Base-by-base conservation (phyloP, 2,888 invertebrate genomes). In the Keiferia lycopersicella region DNA sequence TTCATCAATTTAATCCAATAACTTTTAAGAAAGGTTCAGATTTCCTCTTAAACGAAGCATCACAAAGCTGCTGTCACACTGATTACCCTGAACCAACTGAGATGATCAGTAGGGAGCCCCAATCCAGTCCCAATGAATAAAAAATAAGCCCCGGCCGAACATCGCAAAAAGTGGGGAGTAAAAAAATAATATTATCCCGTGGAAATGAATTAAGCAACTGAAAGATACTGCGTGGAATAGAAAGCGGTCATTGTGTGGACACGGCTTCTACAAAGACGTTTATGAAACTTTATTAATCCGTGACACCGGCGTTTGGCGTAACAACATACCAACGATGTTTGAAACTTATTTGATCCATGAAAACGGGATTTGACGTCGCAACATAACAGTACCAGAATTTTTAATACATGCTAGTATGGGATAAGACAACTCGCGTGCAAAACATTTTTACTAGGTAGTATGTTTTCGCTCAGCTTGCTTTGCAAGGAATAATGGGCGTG, bases 161-260 rank as follows among this genome's bases (percentile, higher is more conserved):
- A 73, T 83, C 83, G 84, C 83, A 84, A 83, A 86, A 88, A 88
- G 78, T 77, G 80, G 71, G 88, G 87, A 86, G 88, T 86, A 91
- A 91, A 91, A 91, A 91, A 91, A 91, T 91, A 91, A 91, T 91
- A 91, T 91, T 91, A 91, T 91, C 91, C 91, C 74, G 87, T 88
- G 88, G 88, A 91, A 91, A 91, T 91, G 91, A 91, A 91, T 91
- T 91, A 91, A 91, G 87, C 85, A 86, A 84, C 83, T 84, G 83
- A 77, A 82, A 83, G 89, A 91, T 89, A 88, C 86, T 81, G 78
- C 68, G 81, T 70, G 71, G 72, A 67, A 68, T 69, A 73, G 70
- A 70, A 66, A 53, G 39, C 39, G 57, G 56, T 20, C 14, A 4
- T 7, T 61, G 30, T 64, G 51, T 71, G 71, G 79, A 74, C 61